These are phyloP conservation scores for Matsumurasca onukii DNA, from an alignment of 1,140 invertebrate species.

Conservation along the genomic window DNA sequence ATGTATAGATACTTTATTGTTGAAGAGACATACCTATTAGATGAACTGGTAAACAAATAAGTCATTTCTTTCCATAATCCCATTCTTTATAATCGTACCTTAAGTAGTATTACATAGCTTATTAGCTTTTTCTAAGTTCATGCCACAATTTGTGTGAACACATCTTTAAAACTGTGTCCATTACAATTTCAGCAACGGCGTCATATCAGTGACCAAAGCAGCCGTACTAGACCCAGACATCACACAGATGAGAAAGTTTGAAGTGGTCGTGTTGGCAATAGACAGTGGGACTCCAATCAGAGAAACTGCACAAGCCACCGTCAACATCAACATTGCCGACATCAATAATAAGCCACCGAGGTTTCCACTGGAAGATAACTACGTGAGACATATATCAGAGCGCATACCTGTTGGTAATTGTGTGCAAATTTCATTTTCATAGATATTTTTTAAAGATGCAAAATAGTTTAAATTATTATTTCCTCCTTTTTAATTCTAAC, in stretches of 20 bases:
- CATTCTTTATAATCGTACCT: no score
- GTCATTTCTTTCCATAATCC: no score
- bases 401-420: constrained; percentile 59
- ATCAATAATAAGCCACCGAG: constrained; percentile 81
- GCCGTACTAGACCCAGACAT: constrained; percentile 70
- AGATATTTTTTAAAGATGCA: no score
- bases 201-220: constrained; percentile 70
- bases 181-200: constrained; percentile 60
- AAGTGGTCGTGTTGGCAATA: constrained; percentile 69
- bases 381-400: constrained; percentile 70
- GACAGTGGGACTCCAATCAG: constrained; percentile 71
- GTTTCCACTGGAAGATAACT: constrained; percentile 63
- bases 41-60: no score
- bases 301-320: constrained; percentile 72
- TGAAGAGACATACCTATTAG: no score
- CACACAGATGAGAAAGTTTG: constrained; percentile 62
- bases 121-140: no score
- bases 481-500: no score
- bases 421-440: no score
- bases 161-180: no score
- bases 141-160: no score
- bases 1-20: no score
- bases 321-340: constrained; percentile 71
- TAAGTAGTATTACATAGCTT: background rate
- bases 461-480: no score